These are phyloP conservation scores for Rutilus rutilus DNA, from an alignment of 2,113 vertebrate species.

Conservation along the genomic window DNA sequence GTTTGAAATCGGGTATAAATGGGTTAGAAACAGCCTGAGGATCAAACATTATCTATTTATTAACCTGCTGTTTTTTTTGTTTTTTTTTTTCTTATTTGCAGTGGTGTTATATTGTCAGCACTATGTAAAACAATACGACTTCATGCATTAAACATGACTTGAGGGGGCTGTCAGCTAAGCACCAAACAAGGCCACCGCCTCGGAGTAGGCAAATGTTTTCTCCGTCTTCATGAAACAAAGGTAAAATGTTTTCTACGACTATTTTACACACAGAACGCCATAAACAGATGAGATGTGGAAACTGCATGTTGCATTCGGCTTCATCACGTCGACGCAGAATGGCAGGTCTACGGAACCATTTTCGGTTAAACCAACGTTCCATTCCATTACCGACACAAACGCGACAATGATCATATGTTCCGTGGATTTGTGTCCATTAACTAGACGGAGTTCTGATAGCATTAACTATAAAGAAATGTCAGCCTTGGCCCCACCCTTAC, in stretches of 20 bases:
- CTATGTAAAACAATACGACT: constrained; percentile 49
- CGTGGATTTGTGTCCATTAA: neutral
- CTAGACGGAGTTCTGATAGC: neutral
- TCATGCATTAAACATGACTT: constrained; percentile 16
- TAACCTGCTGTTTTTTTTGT: neutral
- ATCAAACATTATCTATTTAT: neutral
- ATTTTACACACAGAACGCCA: neutral
- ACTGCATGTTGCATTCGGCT: constrained; percentile 12
- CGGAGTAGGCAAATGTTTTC: neutral
- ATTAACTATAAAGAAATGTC: constrained; percentile 36
- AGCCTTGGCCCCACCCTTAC: constrained; percentile 67
- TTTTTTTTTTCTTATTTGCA: neutral
- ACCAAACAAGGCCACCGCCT: constrained; percentile 2
- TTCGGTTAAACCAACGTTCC: neutral
- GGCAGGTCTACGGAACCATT: neutral
- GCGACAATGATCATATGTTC: neutral
- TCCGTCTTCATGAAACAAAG: neutral
- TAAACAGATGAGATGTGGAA: neutral
- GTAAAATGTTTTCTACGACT: neutral
- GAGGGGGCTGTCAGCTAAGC: neutral
- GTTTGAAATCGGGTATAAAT: neutral
- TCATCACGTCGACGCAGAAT: neutral
- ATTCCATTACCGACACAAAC: neutral
- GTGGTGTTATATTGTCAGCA: constrained; percentile 28
- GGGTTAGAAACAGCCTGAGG: neutral